Percentiles rank a stretch among this genome's conserved stretches.
Conservation (phyloP, 2,888 invertebrate species). For the Acrobasis suavella region DNA sequence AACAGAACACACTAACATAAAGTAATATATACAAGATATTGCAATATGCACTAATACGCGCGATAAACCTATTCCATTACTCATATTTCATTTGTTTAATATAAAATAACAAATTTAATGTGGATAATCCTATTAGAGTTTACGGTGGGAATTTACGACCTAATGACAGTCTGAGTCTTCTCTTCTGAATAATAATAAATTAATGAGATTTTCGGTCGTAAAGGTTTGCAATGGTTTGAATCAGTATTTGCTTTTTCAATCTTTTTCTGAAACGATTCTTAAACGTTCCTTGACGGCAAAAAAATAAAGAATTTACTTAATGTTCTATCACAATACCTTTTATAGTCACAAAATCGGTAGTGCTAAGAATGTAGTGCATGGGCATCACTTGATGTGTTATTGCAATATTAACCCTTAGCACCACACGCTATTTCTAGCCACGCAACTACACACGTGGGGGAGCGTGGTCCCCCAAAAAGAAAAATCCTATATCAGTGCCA, state of each 20-base stretch:
- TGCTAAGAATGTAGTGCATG: no score
- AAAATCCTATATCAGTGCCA: no score
- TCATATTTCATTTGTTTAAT: slow-evolving; percentile 13
- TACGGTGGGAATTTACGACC: slow-evolving; percentile 13
- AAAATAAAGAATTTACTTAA: no score
- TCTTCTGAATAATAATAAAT: slow-evolving; percentile 5
- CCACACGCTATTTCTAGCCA: no score
- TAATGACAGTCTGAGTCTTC: slow-evolving; percentile 9
- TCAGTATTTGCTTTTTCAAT: not conserved
- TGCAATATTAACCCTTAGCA: no score
- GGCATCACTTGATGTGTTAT: no score
- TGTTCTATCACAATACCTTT: no score
- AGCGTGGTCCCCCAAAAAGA: no score
- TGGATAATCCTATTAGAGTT: slow-evolving; percentile 9
- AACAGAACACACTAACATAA: not conserved
- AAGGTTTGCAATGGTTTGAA: slow-evolving; percentile 1
- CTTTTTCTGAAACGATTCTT: no score
- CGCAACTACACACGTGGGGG: no score
- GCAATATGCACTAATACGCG: not conserved
- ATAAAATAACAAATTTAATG: not conserved
- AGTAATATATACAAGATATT: not conserved
- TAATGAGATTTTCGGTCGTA: slow-evolving; percentile 6
- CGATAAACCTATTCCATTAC: not conserved
- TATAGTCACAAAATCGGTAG: no score
- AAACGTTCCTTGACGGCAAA: not conserved